phyloP scores from a whole-genome alignment of 2,113 vertebrate genomes.

The Osmerus mordax region DNA sequence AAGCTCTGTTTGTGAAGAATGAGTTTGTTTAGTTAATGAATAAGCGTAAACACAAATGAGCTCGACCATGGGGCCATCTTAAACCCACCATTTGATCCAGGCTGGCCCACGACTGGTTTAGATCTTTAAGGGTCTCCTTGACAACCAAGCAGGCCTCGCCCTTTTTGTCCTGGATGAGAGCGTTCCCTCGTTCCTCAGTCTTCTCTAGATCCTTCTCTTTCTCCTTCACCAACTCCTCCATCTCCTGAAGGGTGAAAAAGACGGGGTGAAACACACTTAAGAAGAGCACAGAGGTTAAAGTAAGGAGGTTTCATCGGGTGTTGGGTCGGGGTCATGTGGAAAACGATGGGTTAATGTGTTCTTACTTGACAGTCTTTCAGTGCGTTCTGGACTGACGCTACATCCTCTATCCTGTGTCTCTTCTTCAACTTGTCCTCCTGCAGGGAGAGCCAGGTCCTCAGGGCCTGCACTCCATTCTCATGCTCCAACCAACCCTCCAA shows the following conservation, averaged over 20 bases:
- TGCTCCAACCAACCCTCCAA: slow-evolving; percentile 89
- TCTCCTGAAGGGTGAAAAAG: slow-evolving; percentile 73
- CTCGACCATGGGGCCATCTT: background rate
- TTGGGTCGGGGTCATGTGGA: too few species aligned
- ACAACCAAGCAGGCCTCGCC: slow-evolving; percentile 78
- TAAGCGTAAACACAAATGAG: background rate
- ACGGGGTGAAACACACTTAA: background rate
- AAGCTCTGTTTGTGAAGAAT: background rate
- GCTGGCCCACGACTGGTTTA: slow-evolving; percentile 83
- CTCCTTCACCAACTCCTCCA: slow-evolving; percentile 86
- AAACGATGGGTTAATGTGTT: background rate
- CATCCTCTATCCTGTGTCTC: slow-evolving; percentile 86
- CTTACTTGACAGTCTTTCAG: slow-evolving; percentile 93
- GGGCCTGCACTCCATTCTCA: slow-evolving; percentile 82
- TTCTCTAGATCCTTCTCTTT: slow-evolving; percentile 93
- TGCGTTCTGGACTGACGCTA: slow-evolving; percentile 85
- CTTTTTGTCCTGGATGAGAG: slow-evolving; percentile 85
- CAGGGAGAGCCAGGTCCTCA: slow-evolving; percentile 85
- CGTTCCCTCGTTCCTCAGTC: slow-evolving; percentile 82
- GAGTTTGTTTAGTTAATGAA: background rate
- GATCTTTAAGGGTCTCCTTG: slow-evolving; percentile 73
- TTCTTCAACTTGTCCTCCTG: slow-evolving; percentile 86
- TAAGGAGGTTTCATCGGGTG: too few species aligned
- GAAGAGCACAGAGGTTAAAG: too few species aligned
- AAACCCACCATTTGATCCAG: slow-evolving; percentile 83